These are phyloP conservation scores for Protaetia brevitarsis DNA, from an alignment of 1,140 invertebrate genomes.

Conservation along the genomic window DNA sequence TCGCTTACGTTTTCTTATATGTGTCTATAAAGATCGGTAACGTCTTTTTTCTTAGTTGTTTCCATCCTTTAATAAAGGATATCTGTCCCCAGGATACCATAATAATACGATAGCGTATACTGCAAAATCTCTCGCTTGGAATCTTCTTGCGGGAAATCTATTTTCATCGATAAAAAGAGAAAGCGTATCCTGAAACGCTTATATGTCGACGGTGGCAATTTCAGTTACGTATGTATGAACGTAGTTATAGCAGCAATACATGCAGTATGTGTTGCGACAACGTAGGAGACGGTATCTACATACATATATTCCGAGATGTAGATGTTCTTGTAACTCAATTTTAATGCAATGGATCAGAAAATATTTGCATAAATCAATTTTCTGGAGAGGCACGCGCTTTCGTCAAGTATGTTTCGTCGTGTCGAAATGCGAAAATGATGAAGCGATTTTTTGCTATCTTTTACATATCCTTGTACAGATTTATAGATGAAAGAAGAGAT, in stretches of 20 bases:
- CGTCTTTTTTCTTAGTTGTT: too few species aligned
- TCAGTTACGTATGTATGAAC: too few species aligned
- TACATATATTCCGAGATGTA: not conserved
- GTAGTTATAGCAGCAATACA: too few species aligned
- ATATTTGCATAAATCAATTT: not conserved
- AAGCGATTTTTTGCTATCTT: too few species aligned
- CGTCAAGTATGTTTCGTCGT: too few species aligned
- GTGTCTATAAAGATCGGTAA: too few species aligned
- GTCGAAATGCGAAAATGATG: too few species aligned
- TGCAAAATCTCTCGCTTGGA: not conserved
- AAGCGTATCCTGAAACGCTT: not conserved
- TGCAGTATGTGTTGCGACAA: too few species aligned
- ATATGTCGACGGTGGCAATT: not conserved
- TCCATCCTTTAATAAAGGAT: not conserved
- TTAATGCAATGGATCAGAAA: not conserved
- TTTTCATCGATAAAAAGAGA: not conserved
- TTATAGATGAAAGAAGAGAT: too few species aligned
- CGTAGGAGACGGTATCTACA: too few species aligned
- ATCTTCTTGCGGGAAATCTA: constrained; percentile 10
- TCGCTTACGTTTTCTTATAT: not conserved
- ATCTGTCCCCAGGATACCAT: not conserved
- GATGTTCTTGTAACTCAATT: not conserved
- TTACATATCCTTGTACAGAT: too few species aligned
- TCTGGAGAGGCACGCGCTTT: not conserved
- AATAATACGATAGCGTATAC: too few species aligned